These are phyloP conservation scores for Parazoanthus atlanticus DNA, from an alignment of 92 coral and sea anemone genomes.

Conservation along the genomic window DNA sequence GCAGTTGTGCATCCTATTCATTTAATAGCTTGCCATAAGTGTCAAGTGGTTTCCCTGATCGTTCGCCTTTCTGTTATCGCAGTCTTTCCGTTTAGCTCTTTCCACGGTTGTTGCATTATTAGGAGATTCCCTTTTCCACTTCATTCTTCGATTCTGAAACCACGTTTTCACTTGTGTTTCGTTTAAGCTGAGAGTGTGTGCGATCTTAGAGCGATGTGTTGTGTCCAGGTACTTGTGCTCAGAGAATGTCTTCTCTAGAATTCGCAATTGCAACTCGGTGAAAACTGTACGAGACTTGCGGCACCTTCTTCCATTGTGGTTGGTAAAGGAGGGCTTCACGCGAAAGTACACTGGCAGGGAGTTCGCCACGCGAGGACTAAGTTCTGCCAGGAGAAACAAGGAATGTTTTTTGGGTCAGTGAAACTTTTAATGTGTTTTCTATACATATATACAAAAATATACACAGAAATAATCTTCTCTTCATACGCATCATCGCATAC, in stretches of 20 bases:
- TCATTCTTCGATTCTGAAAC: constrained; percentile 44
- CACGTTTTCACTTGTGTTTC: constrained; percentile 46
- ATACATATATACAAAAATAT: no score
- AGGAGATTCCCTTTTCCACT: constrained; percentile 38
- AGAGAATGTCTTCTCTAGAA: constrained; percentile 37
- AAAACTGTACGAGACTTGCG: constrained; percentile 43
- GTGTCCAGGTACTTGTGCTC: constrained; percentile 39
- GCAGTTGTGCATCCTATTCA: background rate
- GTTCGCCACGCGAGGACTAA: constrained; percentile 13
- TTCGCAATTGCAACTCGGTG: constrained; percentile 40
- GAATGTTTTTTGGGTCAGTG: background rate
- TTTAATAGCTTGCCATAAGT: background rate
- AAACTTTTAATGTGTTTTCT: background rate
- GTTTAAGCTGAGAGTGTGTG: constrained; percentile 30
- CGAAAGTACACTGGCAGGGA: constrained; percentile 37
- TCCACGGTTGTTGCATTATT: constrained; percentile 14
- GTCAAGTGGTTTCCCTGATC: background rate
- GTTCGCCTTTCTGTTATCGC: background rate
- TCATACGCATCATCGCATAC: background rate
- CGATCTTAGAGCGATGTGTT: constrained; percentile 38
- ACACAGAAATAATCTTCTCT: background rate
- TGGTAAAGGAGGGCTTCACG: constrained; percentile 14
- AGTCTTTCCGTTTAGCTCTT: constrained; percentile 25
- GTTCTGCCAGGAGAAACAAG: background rate
- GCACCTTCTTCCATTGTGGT: constrained; percentile 36